Evolutionary conservation across 1,140 invertebrate species (phyloP).

Genomic region (Bombus vancouverensis): DNA sequence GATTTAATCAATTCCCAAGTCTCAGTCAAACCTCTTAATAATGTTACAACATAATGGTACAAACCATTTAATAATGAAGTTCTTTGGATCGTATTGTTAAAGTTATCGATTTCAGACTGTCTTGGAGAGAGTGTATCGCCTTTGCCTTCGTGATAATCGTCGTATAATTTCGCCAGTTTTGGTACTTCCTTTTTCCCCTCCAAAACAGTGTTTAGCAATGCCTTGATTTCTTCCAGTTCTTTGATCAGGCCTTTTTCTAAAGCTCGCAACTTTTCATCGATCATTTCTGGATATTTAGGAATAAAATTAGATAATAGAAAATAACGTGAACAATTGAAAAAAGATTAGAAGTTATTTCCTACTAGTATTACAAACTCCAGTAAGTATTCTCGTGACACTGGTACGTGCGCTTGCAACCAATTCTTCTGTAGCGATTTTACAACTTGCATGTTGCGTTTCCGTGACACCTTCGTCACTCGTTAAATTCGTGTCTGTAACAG

Average conservation of each 20-base stretch:
- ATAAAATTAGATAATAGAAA: background rate
- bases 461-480: slow-evolving; percentile 67
- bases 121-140: slow-evolving; percentile 37
- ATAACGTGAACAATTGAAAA: background rate
- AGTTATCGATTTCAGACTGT: slow-evolving; percentile 60
- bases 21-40: background rate
- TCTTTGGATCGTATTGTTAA: slow-evolving; percentile 61
- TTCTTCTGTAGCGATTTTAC: slow-evolving; percentile 79
- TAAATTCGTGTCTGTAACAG: slow-evolving; percentile 38
- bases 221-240: slow-evolving; percentile 57
- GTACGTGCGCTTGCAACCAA: slow-evolving; percentile 80
- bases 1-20: background rate
- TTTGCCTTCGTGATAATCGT: background rate
- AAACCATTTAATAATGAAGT: slow-evolving; percentile 61
- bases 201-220: slow-evolving; percentile 29
- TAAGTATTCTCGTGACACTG: slow-evolving; percentile 79
- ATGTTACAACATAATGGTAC: background rate
- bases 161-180: background rate
- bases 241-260: slow-evolving; percentile 60
- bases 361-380: slow-evolving; percentile 81
- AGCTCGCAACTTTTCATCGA: slow-evolving; percentile 63
- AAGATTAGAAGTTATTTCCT: slow-evolving; percentile 45
- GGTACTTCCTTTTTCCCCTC: background rate
- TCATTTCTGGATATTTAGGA: slow-evolving; percentile 61
- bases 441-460: slow-evolving; percentile 78